phyloP scores from a whole-genome alignment of 2,797 vertebrate genomes.

The Austrolebias charrua region DNA sequence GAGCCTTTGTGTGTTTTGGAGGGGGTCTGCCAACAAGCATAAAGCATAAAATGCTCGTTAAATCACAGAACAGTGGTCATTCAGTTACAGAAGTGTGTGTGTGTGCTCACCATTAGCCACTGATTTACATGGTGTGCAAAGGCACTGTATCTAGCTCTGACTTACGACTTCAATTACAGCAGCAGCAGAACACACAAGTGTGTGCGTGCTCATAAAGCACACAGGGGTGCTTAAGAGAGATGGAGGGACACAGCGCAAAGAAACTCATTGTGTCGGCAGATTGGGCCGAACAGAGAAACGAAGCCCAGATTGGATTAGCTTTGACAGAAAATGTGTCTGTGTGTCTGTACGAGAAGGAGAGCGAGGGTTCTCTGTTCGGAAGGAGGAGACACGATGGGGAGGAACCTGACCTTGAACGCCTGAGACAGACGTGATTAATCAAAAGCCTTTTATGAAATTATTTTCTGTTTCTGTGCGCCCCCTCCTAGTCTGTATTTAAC shows the following conservation, averaged over 20 bases:
- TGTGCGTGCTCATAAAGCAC: slow-evolving; percentile 13
- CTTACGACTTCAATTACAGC: slow-evolving; percentile 77
- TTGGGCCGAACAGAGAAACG: slow-evolving; percentile 53
- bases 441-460: slow-evolving; percentile 75
- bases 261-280: slow-evolving; percentile 64
- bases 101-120: slow-evolving; percentile 57
- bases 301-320: slow-evolving; percentile 61
- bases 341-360: slow-evolving; percentile 4
- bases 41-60: slow-evolving; percentile 65
- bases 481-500: slow-evolving; percentile 65
- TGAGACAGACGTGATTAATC: slow-evolving; percentile 72
- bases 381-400: slow-evolving; percentile 30
- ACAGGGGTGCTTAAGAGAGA: slow-evolving; percentile 49
- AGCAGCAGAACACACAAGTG: slow-evolving; percentile 46
- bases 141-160: slow-evolving; percentile 64
- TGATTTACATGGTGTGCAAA: slow-evolving; percentile 72
- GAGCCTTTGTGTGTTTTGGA: slow-evolving; percentile 24
- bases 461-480: slow-evolving; percentile 73
- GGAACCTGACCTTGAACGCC: slow-evolving; percentile 74
- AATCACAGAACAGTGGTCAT: slow-evolving; percentile 47
- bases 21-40: slow-evolving; percentile 53
- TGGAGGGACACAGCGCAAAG: slow-evolving; percentile 53
- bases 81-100: slow-evolving; percentile 31
- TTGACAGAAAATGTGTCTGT: slow-evolving; percentile 54
- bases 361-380: slow-evolving; percentile 21